phyloP scores from a whole-genome alignment of 2,113 vertebrate species.

The Scartelaos histophorus region DNA sequence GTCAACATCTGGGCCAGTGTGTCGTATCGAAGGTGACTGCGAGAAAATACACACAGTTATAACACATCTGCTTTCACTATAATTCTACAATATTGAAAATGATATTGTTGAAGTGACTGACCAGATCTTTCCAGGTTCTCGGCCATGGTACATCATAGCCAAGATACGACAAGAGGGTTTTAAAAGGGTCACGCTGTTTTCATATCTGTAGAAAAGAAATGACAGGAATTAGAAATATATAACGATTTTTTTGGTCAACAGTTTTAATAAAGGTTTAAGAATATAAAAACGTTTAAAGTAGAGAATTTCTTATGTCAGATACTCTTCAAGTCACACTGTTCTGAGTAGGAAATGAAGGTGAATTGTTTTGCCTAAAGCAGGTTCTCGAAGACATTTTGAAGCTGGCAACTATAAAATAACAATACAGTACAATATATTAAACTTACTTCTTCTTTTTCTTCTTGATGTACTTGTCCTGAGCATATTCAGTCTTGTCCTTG shows the following conservation, averaged over 20 bases:
- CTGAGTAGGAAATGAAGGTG: no score
- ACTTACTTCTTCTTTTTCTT: constrained; percentile 99
- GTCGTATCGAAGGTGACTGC: constrained; percentile 92
- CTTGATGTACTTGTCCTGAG: constrained; percentile 98
- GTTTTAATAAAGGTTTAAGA: no score
- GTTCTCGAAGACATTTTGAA: background rate
- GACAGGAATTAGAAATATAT: background rate
- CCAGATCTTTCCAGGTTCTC: constrained; percentile 98
- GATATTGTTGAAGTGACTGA: constrained; percentile 62
- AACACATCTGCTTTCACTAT: background rate
- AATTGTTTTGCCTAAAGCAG: no score
- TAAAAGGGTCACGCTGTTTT: constrained; percentile 85
- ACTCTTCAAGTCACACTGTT: no score
- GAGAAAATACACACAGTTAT: background rate
- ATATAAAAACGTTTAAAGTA: no score
- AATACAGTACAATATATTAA: background rate
- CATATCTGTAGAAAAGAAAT: constrained; percentile 80
- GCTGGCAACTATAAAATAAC: background rate
- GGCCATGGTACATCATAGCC: constrained; percentile 96
- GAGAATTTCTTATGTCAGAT: no score
- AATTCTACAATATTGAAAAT: background rate
- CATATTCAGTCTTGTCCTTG: constrained; percentile 93
- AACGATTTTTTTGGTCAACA: background rate
- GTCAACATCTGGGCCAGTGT: constrained; percentile 94
- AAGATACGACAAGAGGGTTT: constrained; percentile 92